Evolutionary conservation across 1,140 invertebrate genomes (phyloP), one percentile per base, ranked within the genome.

Genomic region (Lordiphosa collinella): DNA sequence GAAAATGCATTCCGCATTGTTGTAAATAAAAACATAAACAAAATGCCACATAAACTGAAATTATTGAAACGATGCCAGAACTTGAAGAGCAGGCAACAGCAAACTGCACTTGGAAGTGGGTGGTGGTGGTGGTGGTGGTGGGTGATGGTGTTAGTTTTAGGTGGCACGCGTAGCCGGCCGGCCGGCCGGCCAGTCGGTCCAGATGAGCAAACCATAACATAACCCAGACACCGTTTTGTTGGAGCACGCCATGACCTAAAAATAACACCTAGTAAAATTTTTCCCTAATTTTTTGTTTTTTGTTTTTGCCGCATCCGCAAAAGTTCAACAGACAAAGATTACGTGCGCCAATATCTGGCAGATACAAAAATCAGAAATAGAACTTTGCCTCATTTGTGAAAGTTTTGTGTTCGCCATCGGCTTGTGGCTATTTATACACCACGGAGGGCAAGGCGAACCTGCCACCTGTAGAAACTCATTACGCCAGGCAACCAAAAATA

Each of bases 401-500:
- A 61, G 62, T 84, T 84, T 84, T 75, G 58, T 62, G 58, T 51
- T 40, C 66, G 22, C 22, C 22, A 7, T 25, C 22, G 22, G 22
- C 22, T 7, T 6, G 22, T 55, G 55, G 79, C 63, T 80, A 80
- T 80, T 82, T 80, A 71, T 82, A 80, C 55, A 80, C 56, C 56
- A n/a, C 14, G 54, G 9, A 1, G 16, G 14, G 31, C 10, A 22
- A 1, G 38, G 18, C 14, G 34, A 11, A 16, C 6, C 18, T 36
- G 76, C 71, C 78, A 80, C 76, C 76, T 84, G 76, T 84, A 61
- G 71, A 69, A 80, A 70, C 75, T 80, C 75, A 80, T 79, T 79
- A 75, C 54, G 70, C 70, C 43, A 61, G 46, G 54, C 32, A 34
- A 43, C 66, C 74, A 72, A 76, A 76, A 84, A 68, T 82, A 84